phyloP scores from a whole-genome alignment of 2,113 vertebrate genomes.

The Bos indicus region DNA sequence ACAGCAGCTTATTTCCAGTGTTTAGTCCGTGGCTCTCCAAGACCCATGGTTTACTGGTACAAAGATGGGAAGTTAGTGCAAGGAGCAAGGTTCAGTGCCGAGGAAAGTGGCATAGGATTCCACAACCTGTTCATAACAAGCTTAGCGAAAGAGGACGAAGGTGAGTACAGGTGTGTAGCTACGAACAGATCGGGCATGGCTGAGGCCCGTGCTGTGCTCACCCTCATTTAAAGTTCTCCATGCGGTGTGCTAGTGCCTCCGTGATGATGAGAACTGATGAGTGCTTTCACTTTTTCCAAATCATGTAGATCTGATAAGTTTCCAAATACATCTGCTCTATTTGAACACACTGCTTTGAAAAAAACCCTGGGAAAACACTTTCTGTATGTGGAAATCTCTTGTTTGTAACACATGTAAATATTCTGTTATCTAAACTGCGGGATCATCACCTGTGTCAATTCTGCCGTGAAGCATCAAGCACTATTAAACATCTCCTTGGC shows the following conservation, averaged over 20 bases:
- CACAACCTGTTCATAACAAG: slow-evolving; percentile 91
- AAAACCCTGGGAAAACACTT: neutral
- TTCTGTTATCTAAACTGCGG: slow-evolving; percentile 46
- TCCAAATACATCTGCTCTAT: neutral
- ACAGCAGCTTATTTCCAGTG: slow-evolving; percentile 91
- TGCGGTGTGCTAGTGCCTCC: neutral
- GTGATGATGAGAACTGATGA: neutral
- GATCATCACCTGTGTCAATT: slow-evolving; percentile 38
- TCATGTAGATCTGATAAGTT: neutral
- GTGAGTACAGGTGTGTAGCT: slow-evolving; percentile 92
- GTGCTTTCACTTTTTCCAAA: neutral
- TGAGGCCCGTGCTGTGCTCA: slow-evolving; percentile 86
- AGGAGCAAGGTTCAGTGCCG: slow-evolving; percentile 85
- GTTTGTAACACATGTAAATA: slow-evolving; percentile 75
- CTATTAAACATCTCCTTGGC: slow-evolving; percentile 62
- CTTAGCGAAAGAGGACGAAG: slow-evolving; percentile 84
- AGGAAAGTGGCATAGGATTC: slow-evolving; percentile 87
- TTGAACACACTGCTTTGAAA: neutral
- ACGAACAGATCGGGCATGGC: slow-evolving; percentile 87
- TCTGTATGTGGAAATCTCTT: slow-evolving; percentile 41
- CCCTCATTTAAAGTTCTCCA: slow-evolving; percentile 79
- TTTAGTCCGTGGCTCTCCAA: slow-evolving; percentile 89
- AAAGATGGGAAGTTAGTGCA: slow-evolving; percentile 86
- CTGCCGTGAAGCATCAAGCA: slow-evolving; percentile 58
- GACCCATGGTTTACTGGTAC: slow-evolving; percentile 87